Percentiles rank a stretch among this genome's conserved stretches.
These are phyloP conservation scores for Pegea sp. DNA, from an alignment of 23 tunicate species.

Conservation along the genomic window DNA sequence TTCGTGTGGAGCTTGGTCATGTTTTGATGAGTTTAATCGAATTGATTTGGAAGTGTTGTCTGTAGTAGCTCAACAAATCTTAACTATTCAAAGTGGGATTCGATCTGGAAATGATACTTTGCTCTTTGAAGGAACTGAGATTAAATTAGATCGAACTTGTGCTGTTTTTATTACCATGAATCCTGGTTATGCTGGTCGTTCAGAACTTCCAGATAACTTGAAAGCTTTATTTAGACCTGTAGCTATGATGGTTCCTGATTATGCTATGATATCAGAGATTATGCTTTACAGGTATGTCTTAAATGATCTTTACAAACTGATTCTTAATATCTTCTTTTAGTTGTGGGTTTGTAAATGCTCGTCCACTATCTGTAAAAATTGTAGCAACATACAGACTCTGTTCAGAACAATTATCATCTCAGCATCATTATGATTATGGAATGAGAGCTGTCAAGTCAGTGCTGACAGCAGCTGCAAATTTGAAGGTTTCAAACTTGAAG, in stretches of 20 bases:
- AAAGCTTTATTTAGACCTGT: slow-evolving; percentile 96
- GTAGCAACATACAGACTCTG: slow-evolving; percentile 97
- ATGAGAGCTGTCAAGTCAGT: slow-evolving; percentile 99
- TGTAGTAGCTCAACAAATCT: slow-evolving; percentile 92
- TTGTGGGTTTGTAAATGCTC: slow-evolving; percentile 93
- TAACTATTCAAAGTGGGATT: slow-evolving; percentile 88
- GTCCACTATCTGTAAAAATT: slow-evolving; percentile 94
- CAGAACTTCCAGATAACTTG: slow-evolving; percentile 93
- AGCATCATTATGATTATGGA: slow-evolving; percentile 94
- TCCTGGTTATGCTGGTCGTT: slow-evolving; percentile 99
- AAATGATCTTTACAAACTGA: background rate
- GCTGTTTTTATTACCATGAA: slow-evolving; percentile 99
- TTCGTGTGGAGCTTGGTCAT: slow-evolving; percentile 91
- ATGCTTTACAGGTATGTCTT: slow-evolving; percentile 70
- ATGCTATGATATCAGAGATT: slow-evolving; percentile 96
- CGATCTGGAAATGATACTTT: slow-evolving; percentile 62
- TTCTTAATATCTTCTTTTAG: slow-evolving; percentile 18
- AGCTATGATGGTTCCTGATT: slow-evolving; percentile 99
- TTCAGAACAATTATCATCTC: slow-evolving; percentile 94
- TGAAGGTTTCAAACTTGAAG: too few relatives aligned
- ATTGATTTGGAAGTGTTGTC: slow-evolving; percentile 91
- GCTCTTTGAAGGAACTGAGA: slow-evolving; percentile 98
- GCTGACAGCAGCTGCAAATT: slow-evolving; percentile 95
- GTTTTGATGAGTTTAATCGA: slow-evolving; percentile 82
- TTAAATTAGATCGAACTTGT: slow-evolving; percentile 82